phyloP scores from a whole-genome alignment of 2,113 vertebrate genomes.

The Ctenodactylus gundi region DNA sequence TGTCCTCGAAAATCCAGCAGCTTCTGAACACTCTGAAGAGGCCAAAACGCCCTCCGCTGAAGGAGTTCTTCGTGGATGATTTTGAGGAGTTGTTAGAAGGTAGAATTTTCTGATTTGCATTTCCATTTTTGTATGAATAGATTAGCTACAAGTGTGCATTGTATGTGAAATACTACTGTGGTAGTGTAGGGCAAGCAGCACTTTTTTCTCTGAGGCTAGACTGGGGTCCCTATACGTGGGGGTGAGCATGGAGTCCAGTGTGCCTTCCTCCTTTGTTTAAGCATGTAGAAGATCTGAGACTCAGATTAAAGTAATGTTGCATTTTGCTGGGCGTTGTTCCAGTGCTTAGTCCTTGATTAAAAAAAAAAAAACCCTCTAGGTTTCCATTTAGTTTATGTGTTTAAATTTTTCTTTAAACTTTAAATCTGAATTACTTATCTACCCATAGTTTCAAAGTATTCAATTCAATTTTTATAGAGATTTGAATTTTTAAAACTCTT shows the following conservation, averaged over 20 bases:
- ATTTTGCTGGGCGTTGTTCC: background rate
- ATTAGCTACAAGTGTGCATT: background rate
- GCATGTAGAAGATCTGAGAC: background rate
- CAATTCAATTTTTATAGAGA: background rate
- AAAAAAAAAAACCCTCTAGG: no score
- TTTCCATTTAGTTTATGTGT: background rate
- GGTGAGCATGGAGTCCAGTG: background rate
- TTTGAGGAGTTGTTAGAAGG: conserved; percentile 96
- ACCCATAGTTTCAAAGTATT: background rate
- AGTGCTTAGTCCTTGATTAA: background rate
- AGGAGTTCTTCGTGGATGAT: conserved; percentile 97
- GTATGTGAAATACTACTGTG: fast-evolving
- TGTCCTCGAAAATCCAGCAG: conserved; percentile 98
- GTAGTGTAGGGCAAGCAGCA: fast-evolving
- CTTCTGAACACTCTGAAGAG: conserved; percentile 97
- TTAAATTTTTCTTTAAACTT: conserved; percentile 19
- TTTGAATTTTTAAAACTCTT: background rate
- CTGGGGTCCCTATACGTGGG: background rate
- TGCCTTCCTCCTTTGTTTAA: background rate
- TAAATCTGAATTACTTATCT: background rate
- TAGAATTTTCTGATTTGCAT: conserved; percentile 67
- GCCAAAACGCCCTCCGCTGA: conserved; percentile 94
- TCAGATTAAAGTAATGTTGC: background rate
- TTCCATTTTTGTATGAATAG: fast-evolving
- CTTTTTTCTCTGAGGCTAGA: background rate